These are phyloP conservation scores for Coptodon rendalli DNA, from an alignment of 2,113 vertebrate genomes.

Conservation along the genomic window DNA sequence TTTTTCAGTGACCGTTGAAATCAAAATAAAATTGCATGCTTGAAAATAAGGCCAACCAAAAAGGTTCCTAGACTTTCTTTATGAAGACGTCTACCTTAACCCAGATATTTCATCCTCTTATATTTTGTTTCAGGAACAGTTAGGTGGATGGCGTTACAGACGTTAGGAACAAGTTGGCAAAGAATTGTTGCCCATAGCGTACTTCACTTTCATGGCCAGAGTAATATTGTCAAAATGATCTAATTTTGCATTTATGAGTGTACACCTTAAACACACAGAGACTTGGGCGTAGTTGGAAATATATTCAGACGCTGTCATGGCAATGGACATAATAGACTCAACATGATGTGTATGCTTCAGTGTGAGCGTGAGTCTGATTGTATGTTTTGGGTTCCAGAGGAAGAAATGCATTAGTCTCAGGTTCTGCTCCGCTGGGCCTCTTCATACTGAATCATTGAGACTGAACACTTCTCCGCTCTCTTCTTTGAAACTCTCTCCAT, in stretches of 20 bases:
- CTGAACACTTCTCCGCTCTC: conserved; percentile 13
- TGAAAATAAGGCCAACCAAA: not conserved
- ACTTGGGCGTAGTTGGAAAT: conserved; percentile 13
- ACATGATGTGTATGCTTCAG: conserved; percentile 10
- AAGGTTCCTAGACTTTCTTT: not conserved
- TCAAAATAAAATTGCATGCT: not conserved
- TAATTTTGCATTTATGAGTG: not conserved
- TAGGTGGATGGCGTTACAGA: not conserved
- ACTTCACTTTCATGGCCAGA: not conserved
- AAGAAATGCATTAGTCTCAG: conserved; percentile 30
- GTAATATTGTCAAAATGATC: not conserved
- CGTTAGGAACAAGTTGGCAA: not conserved
- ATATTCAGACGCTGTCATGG: conserved; percentile 19
- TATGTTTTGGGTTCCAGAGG: conserved; percentile 23
- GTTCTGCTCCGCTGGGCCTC: conserved; percentile 6
- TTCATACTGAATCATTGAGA: conserved; percentile 11
- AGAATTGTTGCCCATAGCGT: not conserved
- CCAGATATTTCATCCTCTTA: not conserved
- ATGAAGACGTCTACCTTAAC: not conserved
- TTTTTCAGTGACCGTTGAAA: not conserved
- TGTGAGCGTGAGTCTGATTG: not conserved
- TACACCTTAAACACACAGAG: not conserved
- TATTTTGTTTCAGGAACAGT: not conserved
- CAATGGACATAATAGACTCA: conserved; percentile 43
- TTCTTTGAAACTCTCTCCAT: conserved; percentile 4